phyloP scores from a whole-genome alignment of 2,113 vertebrate species.

The Murina feae region DNA sequence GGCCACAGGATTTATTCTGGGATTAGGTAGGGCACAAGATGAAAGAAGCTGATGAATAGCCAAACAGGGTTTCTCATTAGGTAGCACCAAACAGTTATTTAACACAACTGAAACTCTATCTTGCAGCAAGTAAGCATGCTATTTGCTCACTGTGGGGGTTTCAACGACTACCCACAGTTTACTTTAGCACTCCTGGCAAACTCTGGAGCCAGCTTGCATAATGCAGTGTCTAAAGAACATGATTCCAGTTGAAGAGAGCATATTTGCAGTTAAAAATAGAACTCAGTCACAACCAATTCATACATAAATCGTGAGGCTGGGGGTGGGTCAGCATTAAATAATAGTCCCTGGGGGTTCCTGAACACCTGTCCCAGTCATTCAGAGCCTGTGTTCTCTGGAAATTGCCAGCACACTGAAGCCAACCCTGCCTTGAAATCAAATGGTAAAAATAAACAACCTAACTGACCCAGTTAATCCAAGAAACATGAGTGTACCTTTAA shows the following conservation, averaged over 20 bases:
- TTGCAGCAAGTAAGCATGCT: background rate
- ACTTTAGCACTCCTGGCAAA: conserved; percentile 50
- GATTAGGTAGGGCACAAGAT: conserved; percentile 25
- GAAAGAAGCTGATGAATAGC: background rate
- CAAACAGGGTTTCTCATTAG: background rate
- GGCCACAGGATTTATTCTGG: background rate
- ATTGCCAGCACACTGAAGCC: background rate
- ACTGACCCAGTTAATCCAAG: conserved; percentile 53
- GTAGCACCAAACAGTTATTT: background rate
- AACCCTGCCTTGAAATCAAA: conserved; percentile 25
- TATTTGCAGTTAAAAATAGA: conserved; percentile 60
- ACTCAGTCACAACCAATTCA: conserved; percentile 6
- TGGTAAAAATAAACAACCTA: conserved; percentile 32
- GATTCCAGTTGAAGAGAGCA: conserved; percentile 38
- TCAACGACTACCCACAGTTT: background rate
- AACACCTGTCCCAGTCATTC: conserved; percentile 61
- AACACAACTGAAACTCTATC: background rate
- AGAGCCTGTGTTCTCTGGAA: background rate
- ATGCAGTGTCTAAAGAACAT: conserved; percentile 58
- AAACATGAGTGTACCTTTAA: conserved; percentile 24
- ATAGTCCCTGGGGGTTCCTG: background rate
- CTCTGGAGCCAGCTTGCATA: conserved; percentile 50
- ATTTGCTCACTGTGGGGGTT: background rate
- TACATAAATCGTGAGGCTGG: conserved; percentile 14
- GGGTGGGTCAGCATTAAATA: conserved; percentile 48